Percentiles rank a stretch among this genome's conserved stretches.
These are phyloP conservation scores for Andrena chrysosceles DNA, from an alignment of 2,888 invertebrate species.

Conservation along the genomic window DNA sequence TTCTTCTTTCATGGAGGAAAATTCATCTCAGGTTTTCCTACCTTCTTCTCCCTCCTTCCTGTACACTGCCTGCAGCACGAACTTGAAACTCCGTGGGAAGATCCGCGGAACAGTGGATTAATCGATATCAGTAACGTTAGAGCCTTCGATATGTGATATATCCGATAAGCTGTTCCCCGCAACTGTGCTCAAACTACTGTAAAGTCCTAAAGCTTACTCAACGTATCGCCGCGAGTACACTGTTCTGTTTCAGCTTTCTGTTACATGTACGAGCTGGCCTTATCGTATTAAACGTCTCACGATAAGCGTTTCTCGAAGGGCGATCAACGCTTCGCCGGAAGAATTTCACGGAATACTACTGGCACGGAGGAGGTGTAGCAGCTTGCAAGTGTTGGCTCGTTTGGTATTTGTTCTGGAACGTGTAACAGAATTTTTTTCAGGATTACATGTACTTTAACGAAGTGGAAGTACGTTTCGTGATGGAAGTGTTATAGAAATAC, in stretches of 20 bases:
- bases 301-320: constrained; percentile 41
- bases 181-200: constrained; percentile 60
- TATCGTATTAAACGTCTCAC: constrained; percentile 49
- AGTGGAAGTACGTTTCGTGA: no score
- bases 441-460: no score
- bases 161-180: constrained; percentile 62
- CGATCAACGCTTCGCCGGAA: constrained; percentile 25
- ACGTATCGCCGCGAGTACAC: constrained; percentile 57
- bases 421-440: not conserved
- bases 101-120: constrained; percentile 61
- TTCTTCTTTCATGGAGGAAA: constrained; percentile 60
- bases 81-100: constrained; percentile 38
- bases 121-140: constrained; percentile 67
- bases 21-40: constrained; percentile 59
- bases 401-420: not conserved
- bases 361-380: not conserved
- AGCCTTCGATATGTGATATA: constrained; percentile 67
- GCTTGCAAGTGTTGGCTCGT: not conserved
- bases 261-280: constrained; percentile 44
- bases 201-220: constrained; percentile 62
- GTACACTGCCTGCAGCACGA: constrained; percentile 30
- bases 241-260: constrained; percentile 51
- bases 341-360: constrained; percentile 8
- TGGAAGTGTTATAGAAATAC: no score
- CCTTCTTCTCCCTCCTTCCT: constrained; percentile 5